Evolutionary conservation across 2,113 vertebrate genomes (phyloP).

Genomic region (Hemichromis elongatus): DNA sequence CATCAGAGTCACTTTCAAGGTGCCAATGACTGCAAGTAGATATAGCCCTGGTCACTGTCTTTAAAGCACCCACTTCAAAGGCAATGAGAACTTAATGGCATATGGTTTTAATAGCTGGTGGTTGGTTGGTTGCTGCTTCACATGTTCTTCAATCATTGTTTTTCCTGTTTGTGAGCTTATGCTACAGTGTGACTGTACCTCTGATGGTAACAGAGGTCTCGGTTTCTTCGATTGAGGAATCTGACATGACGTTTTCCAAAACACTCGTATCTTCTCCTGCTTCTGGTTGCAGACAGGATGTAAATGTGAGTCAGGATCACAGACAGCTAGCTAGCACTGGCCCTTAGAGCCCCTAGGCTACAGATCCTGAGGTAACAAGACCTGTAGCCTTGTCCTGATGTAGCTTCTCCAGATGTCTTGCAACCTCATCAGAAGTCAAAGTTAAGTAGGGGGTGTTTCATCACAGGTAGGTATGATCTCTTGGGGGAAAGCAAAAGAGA

Average conservation of each 20-base stretch:
- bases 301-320: not conserved
- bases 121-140: not conserved
- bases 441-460: not conserved
- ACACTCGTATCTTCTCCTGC: not conserved
- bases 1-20: not conserved
- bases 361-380: too few species aligned
- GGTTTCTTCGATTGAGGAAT: not conserved
- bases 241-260: not conserved
- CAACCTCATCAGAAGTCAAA: not conserved
- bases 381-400: not conserved
- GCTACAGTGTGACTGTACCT: not conserved
- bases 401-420: not conserved
- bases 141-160: not conserved
- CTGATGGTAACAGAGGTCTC: not conserved
- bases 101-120: not conserved
- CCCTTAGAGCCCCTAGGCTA: not conserved
- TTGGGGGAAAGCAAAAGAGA: not conserved
- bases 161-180: not conserved
- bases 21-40: not conserved
- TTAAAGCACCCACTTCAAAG: not conserved
- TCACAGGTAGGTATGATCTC: not conserved
- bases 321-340: not conserved
- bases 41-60: not conserved
- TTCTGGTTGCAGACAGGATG: not conserved
- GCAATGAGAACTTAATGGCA: not conserved